Evolutionary conservation across 53 echinoderm and acorn worm genomes (phyloP), one percentile per base, ranked within the genome.

Genomic region (Echinometra lucunter): DNA sequence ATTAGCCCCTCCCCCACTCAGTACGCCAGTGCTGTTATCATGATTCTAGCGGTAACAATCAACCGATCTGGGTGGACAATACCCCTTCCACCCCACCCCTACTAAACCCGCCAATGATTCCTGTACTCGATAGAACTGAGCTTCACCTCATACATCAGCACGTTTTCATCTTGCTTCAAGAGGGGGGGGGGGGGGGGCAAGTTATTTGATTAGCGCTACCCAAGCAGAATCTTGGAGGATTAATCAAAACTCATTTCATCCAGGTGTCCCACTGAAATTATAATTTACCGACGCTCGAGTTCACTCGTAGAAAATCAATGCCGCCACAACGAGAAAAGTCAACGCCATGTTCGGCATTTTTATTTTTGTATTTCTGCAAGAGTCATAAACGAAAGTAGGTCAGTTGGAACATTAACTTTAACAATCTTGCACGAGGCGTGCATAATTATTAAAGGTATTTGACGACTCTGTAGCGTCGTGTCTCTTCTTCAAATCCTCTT

Each of bases 181-280:
- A n/a, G n/a, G n/a, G n/a, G n/a, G n/a, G n/a, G n/a, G n/a, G n/a
- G 49, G 47, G 47, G 13, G 85, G 85, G 23, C 85, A 85, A 49
- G 49, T 85, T 49, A 85, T 85, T 85, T 49, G 85, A 85, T 85
- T 85, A 85, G 85, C 28, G 47, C 30, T 28, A 45, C 85, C 85
- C 85, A 53, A 49, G 85, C 85, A 85, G 85, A 85, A 85, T 85
- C 3, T 85, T 27, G 9, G 85, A 49, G 49, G 85, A 85, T 85
- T 85, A 85, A 85, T 85, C 47, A 85, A 74, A 85, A 85, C 85
- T 85, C 49, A 85, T 85, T 85, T 85, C 47, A 30, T 27, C 85
- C 85, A 85, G 85, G 85, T 85, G 85, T 85, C 85, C 85, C 85
- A 28, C 85, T 85, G 85, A 85, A 85, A 85, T 85, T 85, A 85